Percentiles rank a stretch among this genome's conserved stretches.
Evolutionary conservation across 2,797 vertebrate genomes (phyloP).

Genomic region (Eremophila alpestris): DNA sequence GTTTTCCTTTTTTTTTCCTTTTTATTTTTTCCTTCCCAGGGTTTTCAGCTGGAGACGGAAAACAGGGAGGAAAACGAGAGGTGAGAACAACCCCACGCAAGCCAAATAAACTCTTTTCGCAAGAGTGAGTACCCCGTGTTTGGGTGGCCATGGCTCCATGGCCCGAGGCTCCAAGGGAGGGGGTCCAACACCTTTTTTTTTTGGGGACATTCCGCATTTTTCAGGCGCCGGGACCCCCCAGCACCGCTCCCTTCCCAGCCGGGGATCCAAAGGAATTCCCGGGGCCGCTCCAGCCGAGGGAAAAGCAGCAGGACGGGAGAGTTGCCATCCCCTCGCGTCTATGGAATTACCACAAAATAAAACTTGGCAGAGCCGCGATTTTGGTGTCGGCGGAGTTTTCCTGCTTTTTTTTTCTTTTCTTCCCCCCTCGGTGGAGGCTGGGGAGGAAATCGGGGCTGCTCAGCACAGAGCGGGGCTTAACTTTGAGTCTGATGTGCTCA

Average conservation of each 20-base stretch:
- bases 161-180: background rate
- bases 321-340: background rate
- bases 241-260: accelerated
- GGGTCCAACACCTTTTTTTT: background rate
- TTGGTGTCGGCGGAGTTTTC: background rate
- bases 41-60: background rate
- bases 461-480: background rate
- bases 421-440: accelerated
- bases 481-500: background rate
- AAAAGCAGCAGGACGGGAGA: background rate
- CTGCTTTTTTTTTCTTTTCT: background rate
- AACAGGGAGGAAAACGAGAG: background rate
- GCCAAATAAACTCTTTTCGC: background rate
- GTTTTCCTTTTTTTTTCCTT: accelerated
- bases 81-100: background rate
- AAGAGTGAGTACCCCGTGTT: background rate
- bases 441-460: background rate
- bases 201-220: background rate
- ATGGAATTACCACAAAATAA: background rate
- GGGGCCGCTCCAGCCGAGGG: background rate
- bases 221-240: too few relatives aligned
- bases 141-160: background rate
- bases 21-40: accelerated
- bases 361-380: background rate
- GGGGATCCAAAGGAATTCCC: too few relatives aligned